A percentile compares a stretch with the other conserved stretches of the same genome.
Conservation (phyloP, 2,797 vertebrate species). For the Karalla daura region DNA sequence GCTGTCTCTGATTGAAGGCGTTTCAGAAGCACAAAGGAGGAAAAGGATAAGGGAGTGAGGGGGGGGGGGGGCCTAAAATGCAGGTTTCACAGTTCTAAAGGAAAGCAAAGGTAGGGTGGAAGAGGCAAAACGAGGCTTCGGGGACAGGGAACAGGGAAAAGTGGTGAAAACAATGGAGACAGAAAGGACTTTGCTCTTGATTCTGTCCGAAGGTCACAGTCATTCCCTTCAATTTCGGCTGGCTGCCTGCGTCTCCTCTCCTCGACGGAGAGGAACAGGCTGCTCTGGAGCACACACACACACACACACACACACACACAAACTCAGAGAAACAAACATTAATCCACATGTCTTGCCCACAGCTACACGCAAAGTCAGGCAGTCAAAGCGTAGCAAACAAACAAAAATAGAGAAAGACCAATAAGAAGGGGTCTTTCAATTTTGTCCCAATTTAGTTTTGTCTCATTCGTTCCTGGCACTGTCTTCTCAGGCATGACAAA, state of each 20-base stretch:
- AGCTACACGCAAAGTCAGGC: constrained; percentile 26
- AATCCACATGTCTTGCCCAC: constrained; percentile 19
- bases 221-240: constrained; percentile 63
- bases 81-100: constrained; percentile 11
- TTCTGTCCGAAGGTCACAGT: constrained; percentile 73
- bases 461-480: too few species aligned
- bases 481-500: constrained; percentile 32
- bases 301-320: background rate
- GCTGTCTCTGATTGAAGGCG: constrained; percentile 23
- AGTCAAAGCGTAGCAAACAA: constrained; percentile 35
- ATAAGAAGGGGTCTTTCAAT: constrained; percentile 32
- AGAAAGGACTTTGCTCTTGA: constrained; percentile 67
- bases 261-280: constrained; percentile 24
- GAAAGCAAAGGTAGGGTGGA: constrained; percentile 8
- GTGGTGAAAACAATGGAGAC: constrained; percentile 50
- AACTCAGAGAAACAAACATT: constrained; percentile 29
- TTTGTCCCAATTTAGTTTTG: constrained; percentile 15
- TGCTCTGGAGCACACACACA: constrained; percentile 10
- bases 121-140: constrained; percentile 23
- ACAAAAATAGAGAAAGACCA: constrained; percentile 33
- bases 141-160: constrained; percentile 38
- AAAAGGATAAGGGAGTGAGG: too few species aligned
- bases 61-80: background rate
- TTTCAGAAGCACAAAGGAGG: constrained; percentile 11
- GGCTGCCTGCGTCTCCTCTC: constrained; percentile 33